Percentiles rank a stretch among this genome's conserved stretches.
Evolutionary conservation across 2,888 invertebrate species (phyloP).

Genomic region (Mactromeris polynyma): DNA sequence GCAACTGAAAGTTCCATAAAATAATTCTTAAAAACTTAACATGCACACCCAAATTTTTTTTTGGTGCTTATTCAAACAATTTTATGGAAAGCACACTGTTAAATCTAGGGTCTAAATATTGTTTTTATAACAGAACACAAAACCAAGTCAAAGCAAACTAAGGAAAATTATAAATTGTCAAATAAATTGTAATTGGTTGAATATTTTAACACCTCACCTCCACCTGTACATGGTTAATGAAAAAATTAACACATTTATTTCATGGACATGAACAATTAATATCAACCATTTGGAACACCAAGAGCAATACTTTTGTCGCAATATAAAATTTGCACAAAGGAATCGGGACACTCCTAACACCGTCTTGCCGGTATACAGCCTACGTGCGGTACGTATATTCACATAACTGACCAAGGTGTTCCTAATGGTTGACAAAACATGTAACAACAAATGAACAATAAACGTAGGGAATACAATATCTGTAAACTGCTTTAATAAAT

Average conservation of each 20-base stretch:
- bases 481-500: not conserved
- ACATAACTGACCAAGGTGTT: too few species aligned
- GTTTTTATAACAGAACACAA: too few species aligned
- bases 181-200: not conserved
- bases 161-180: not conserved
- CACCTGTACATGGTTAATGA: not conserved
- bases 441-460: not conserved
- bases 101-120: too few species aligned
- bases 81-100: not conserved
- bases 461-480: not conserved
- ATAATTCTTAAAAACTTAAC: too few species aligned
- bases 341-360: too few species aligned
- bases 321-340: too few species aligned
- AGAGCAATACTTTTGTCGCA: not conserved
- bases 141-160: too few species aligned
- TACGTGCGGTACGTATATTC: too few species aligned
- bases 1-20: too few species aligned
- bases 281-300: not conserved
- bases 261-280: not conserved
- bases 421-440: not conserved
- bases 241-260: not conserved
- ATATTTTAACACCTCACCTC: not conserved
- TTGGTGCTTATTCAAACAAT: not conserved
- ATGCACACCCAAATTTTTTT: too few species aligned
- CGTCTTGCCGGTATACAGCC: too few species aligned